A percentile compares a stretch with the other conserved stretches of the same genome.
phyloP scores from a whole-genome alignment of 2,888 invertebrate species.

The Eupithecia subumbrata region DNA sequence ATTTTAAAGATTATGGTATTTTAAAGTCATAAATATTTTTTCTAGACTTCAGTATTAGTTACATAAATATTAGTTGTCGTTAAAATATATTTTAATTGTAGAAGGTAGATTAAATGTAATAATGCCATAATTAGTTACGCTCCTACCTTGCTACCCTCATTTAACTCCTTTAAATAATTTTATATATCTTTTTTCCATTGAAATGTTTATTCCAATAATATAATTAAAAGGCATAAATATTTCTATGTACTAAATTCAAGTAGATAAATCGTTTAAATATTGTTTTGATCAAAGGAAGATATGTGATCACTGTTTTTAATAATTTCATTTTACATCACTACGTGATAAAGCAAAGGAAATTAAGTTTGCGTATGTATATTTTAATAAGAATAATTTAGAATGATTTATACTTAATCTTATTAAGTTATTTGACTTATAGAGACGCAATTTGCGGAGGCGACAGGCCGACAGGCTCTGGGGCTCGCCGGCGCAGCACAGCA shows the following conservation, averaged over 20 bases:
- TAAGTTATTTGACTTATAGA: slow-evolving; percentile 56
- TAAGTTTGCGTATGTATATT: slow-evolving; percentile 45
- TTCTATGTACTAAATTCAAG: slow-evolving; percentile 45
- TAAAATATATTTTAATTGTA: slow-evolving; percentile 13
- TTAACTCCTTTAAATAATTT: slow-evolving; percentile 28
- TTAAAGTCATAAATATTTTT: slow-evolving; percentile 14
- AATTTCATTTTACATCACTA: slow-evolving; percentile 66
- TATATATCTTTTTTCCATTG: slow-evolving; percentile 26
- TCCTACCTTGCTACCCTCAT: slow-evolving; percentile 13
- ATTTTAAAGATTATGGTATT: neutral
- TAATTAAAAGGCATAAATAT: slow-evolving; percentile 48
- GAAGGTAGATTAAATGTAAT: slow-evolving; percentile 7
- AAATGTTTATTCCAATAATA: slow-evolving; percentile 25
- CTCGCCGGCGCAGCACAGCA: slow-evolving; percentile 36
- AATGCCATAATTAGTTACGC: slow-evolving; percentile 13
- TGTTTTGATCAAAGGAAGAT: slow-evolving; percentile 69
- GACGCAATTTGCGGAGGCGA: slow-evolving; percentile 32
- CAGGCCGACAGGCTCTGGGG: slow-evolving; percentile 20
- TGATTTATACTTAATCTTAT: slow-evolving; percentile 74
- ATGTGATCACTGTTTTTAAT: slow-evolving; percentile 63
- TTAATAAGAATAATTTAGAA: slow-evolving; percentile 63
- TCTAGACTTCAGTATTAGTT: slow-evolving; percentile 2
- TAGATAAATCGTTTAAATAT: slow-evolving; percentile 26
- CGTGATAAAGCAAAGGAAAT: slow-evolving; percentile 60
- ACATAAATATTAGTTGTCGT: slow-evolving; percentile 2